phyloP scores from a whole-genome alignment of 2,888 invertebrate species.

The Geotrupes spiniger region DNA sequence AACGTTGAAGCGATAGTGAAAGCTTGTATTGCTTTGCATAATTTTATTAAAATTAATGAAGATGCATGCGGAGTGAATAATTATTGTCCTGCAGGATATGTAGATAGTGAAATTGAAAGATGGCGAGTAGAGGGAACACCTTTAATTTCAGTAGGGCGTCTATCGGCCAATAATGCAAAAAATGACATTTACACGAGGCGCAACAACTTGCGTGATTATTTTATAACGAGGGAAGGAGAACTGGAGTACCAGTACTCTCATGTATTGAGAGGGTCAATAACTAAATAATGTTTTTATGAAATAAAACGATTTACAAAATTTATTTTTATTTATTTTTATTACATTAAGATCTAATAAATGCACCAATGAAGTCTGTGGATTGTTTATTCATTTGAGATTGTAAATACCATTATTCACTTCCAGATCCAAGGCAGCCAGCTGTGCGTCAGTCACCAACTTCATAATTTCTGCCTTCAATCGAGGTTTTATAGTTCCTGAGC shows the following conservation, averaged over 20 bases:
- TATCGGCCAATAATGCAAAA: neutral
- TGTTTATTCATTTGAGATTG: too few species aligned
- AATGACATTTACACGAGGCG: neutral
- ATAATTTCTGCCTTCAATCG: neutral
- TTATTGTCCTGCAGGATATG: neutral
- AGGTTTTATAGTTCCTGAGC: neutral
- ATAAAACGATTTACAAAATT: neutral
- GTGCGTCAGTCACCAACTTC: neutral
- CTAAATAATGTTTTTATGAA: neutral
- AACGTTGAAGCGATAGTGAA: neutral
- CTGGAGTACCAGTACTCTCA: neutral
- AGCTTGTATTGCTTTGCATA: neutral
- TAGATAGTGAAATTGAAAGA: neutral
- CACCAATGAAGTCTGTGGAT: too few species aligned
- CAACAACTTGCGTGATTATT: neutral
- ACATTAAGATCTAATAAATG: neutral
- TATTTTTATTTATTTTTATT: neutral
- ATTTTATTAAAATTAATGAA: neutral
- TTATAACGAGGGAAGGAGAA: neutral
- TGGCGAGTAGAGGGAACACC: neutral
- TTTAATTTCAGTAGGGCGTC: neutral
- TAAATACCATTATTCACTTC: too few species aligned
- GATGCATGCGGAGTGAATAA: neutral
- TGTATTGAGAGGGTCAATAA: neutral
- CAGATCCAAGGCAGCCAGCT: neutral